These are phyloP conservation scores for Drosophila nebulosa DNA, from an alignment of 1,140 invertebrate genomes.

Conservation along the genomic window DNA sequence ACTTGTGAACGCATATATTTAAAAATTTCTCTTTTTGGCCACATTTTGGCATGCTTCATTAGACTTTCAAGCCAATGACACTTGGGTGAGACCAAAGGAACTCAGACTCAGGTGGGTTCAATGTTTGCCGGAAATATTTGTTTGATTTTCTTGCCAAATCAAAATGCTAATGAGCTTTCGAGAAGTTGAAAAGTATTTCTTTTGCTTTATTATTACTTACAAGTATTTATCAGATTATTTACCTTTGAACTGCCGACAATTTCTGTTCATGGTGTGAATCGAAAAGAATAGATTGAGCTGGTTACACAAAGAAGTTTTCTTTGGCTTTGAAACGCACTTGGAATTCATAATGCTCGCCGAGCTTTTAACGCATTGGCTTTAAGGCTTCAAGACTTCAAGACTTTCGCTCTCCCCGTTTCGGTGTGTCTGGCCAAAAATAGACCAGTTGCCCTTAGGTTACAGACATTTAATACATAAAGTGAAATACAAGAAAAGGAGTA, in stretches of 20 bases:
- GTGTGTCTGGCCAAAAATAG: conserved; percentile 51
- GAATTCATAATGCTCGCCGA: conserved; percentile 46
- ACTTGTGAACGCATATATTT: conserved; percentile 4
- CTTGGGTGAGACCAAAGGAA: conserved; percentile 8
- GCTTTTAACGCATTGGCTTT: conserved; percentile 44
- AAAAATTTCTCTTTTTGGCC: conserved; percentile 11
- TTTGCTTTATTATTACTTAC: conserved; percentile 26
- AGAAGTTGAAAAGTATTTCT: conserved; percentile 22
- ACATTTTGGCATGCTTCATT: conserved; percentile 7
- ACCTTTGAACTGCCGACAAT: conserved; percentile 60
- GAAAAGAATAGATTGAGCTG: not conserved
- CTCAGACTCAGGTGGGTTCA: conserved; percentile 33
- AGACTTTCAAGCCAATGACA: conserved; percentile 46
- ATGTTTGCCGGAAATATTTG: conserved; percentile 66
- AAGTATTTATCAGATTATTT: conserved; percentile 69
- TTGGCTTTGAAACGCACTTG: conserved; percentile 37
- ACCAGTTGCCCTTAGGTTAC: conserved; percentile 55
- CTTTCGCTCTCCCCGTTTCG: not conserved
- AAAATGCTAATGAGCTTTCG: conserved; percentile 69
- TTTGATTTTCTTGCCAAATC: conserved; percentile 52
- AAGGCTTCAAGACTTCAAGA: conserved; percentile 44
- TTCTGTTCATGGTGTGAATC: not conserved
- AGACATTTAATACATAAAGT: conserved; percentile 53
- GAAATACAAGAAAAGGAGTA: conserved; percentile 6
- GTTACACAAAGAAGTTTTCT: conserved; percentile 12